Conservation (phyloP, 2,797 vertebrate genomes). For the Channallabes apus region DNA sequence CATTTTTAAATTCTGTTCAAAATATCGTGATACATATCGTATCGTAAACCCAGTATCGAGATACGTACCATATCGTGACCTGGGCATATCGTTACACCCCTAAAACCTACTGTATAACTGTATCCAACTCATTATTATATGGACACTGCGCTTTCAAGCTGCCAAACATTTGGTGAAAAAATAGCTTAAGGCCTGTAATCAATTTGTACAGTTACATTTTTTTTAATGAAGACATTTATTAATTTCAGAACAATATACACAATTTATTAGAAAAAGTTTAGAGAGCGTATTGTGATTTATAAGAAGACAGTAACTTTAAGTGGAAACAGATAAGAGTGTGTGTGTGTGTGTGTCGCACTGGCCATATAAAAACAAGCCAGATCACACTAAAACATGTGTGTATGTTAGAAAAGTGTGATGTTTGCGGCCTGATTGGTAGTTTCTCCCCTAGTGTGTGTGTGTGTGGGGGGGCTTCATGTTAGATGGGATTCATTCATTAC, state of each 20-base stretch:
- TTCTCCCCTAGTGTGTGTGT: background rate
- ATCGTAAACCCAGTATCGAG: no score
- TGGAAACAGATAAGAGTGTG: background rate
- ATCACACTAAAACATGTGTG: background rate
- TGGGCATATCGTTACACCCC: no score
- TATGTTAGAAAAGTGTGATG: background rate
- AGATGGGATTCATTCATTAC: background rate
- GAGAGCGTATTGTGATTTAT: background rate
- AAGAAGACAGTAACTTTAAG: background rate
- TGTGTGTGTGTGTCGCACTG: background rate
- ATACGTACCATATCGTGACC: no score
- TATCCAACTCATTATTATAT: background rate
- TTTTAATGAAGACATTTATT: background rate
- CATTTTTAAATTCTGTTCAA: no score
- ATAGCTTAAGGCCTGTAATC: background rate
- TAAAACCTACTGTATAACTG: no score
- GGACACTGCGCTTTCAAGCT: background rate
- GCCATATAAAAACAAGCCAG: background rate
- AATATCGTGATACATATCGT: no score
- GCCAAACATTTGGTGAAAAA: background rate
- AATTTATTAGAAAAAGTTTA: background rate
- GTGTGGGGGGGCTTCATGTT: background rate
- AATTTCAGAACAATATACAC: background rate
- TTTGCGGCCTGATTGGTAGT: background rate
- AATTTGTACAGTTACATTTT: background rate